These are phyloP conservation scores for Pseudochirops corinnae DNA, from an alignment of 2,797 vertebrate genomes.

Conservation along the genomic window DNA sequence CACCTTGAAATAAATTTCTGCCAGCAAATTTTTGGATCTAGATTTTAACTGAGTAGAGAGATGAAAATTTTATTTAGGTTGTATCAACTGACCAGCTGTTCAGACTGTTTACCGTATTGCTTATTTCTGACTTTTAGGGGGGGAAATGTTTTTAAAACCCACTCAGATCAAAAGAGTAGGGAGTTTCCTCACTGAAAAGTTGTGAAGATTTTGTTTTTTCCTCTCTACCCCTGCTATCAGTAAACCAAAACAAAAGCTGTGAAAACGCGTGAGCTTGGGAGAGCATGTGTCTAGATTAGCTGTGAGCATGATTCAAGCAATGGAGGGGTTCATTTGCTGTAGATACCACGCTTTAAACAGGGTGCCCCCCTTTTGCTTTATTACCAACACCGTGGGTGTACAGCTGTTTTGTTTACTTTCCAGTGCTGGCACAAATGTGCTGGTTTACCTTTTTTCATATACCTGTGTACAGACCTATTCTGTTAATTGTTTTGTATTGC, in stretches of 20 bases:
- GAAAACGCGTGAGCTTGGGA: conserved; percentile 71
- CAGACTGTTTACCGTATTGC: conserved; percentile 51
- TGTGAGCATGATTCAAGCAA: conserved; percentile 59
- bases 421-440: conserved; percentile 81
- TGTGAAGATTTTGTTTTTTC: background rate
- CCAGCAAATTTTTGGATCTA: conserved; percentile 64
- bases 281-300: conserved; percentile 57
- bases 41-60: conserved; percentile 51
- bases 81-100: conserved; percentile 8
- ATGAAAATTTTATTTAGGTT: conserved; percentile 37
- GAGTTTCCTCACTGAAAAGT: conserved; percentile 30
- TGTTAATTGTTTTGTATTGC: conserved; percentile 86
- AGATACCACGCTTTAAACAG: conserved; percentile 72
- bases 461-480: conserved; percentile 80
- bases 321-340: conserved; percentile 75
- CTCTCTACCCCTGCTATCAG: conserved; percentile 58
- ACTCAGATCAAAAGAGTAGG: conserved; percentile 13
- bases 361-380: conserved; percentile 65
- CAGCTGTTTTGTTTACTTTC: conserved; percentile 78
- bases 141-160: background rate
- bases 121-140: conserved; percentile 64
- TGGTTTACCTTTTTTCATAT: conserved; percentile 75
- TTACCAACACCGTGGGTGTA: conserved; percentile 69
- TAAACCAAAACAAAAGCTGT: conserved; percentile 80
- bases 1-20: conserved; percentile 62